phyloP scores from a whole-genome alignment of 2,797 vertebrate genomes.

The Garrulus glandarius region DNA sequence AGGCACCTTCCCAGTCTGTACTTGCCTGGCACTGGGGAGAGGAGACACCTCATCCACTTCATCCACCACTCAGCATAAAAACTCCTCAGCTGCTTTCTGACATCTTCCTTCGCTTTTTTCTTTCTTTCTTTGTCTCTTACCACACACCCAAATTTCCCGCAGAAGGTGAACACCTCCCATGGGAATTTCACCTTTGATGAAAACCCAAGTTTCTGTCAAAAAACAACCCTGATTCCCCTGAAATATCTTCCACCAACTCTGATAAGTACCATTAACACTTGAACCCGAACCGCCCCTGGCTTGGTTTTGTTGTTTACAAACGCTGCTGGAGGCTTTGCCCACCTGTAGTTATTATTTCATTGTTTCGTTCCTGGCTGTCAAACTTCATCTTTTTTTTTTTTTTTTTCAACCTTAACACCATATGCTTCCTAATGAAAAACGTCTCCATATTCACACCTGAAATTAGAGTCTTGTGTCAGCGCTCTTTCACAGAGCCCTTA shows the following conservation, averaged over 20 bases:
- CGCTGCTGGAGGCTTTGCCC: conserved; percentile 66
- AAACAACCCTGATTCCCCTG: neutral
- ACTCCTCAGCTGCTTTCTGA: neutral
- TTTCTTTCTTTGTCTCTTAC: neutral
- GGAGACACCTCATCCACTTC: neutral
- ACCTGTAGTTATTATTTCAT: conserved; percentile 65
- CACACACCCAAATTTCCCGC: neutral
- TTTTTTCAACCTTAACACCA: conserved; percentile 49
- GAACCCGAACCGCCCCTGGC: conserved; percentile 28
- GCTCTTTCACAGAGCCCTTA: conserved; percentile 13
- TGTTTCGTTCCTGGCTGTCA: conserved; percentile 66
- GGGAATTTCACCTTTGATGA: conserved; percentile 29
- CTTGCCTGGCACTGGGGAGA: neutral
- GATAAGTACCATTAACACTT: conserved; percentile 53
- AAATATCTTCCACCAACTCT: conserved; percentile 1
- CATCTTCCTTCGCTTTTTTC: fast-evolving
- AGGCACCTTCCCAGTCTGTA: neutral
- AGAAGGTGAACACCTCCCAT: neutral
- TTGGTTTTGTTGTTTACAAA: conserved; percentile 61
- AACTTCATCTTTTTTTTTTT: conserved; percentile 5
- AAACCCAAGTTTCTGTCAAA: conserved; percentile 51
- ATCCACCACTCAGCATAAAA: neutral
- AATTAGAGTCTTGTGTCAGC: conserved; percentile 44
- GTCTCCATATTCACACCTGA: conserved; percentile 66
- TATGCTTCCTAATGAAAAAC: conserved; percentile 64